These are phyloP conservation scores for Athene cunicularia DNA, from an alignment of 2,113 vertebrate species.

Conservation along the genomic window DNA sequence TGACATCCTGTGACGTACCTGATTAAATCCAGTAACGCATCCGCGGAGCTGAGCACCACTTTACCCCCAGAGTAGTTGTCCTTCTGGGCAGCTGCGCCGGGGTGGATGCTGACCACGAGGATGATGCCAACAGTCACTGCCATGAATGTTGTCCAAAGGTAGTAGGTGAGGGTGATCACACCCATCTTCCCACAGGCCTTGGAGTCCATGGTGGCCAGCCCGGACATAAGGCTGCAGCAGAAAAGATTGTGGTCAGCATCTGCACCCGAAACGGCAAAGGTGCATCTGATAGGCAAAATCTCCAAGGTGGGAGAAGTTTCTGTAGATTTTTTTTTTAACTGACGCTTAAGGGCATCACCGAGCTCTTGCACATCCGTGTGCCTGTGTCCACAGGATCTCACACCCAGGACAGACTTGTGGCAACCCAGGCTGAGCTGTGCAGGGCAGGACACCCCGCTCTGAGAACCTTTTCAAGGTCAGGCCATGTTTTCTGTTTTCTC, in stretches of 20 bases:
- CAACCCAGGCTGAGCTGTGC: background rate
- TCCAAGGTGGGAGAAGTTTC: background rate
- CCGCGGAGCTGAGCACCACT: conserved; percentile 86
- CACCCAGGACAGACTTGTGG: background rate
- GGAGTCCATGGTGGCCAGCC: conserved; percentile 89
- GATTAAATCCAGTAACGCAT: conserved; percentile 88
- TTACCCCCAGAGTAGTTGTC: conserved; percentile 77
- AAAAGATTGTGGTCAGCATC: background rate
- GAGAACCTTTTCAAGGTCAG: background rate
- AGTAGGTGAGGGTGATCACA: conserved; percentile 88
- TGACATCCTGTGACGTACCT: conserved; percentile 60
- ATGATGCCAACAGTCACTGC: conserved; percentile 86
- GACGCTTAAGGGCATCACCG: background rate
- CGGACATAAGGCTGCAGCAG: conserved; percentile 84
- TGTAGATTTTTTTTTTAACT: accelerated
- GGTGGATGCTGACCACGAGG: conserved; percentile 85
- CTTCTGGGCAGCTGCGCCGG: conserved; percentile 83
- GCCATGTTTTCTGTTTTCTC: background rate
- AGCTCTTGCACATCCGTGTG: background rate
- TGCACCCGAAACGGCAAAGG: background rate
- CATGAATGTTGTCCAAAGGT: conserved; percentile 91
- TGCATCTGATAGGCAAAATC: background rate
- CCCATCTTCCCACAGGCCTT: conserved; percentile 87
- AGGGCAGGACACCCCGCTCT: background rate
- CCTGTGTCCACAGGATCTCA: background rate